These are phyloP conservation scores for Sphinx pinastri DNA, from an alignment of 2,888 invertebrate species.

Conservation along the genomic window DNA sequence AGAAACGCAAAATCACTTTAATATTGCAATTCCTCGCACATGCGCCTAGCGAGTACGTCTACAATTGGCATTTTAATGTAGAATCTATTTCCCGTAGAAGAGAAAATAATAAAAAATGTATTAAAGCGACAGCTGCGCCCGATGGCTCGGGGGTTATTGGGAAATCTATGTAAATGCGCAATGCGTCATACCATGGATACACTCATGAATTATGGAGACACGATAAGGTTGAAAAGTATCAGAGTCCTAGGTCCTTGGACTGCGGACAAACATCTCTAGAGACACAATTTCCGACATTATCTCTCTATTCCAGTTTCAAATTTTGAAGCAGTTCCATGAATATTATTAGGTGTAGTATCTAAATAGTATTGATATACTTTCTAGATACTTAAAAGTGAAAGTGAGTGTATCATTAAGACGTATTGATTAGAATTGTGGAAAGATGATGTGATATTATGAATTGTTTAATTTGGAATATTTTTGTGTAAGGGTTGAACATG, in stretches of 20 bases:
- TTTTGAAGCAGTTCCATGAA: too few relatives aligned
- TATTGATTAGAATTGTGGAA: too few relatives aligned
- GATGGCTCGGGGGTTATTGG: conserved; percentile 52
- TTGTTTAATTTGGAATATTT: too few relatives aligned
- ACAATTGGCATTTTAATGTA: conserved; percentile 39
- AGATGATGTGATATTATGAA: too few relatives aligned
- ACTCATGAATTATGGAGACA: conserved; percentile 71
- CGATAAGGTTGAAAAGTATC: background rate
- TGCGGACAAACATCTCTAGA: background rate
- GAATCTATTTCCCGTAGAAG: conserved; percentile 52
- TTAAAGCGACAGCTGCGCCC: conserved; percentile 64
- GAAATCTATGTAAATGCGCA: conserved; percentile 74
- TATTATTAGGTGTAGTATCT: too few relatives aligned
- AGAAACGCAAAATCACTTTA: background rate
- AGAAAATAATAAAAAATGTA: conserved; percentile 68
- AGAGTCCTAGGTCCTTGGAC: background rate
- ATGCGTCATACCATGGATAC: conserved; percentile 64
- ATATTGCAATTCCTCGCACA: conserved; percentile 6
- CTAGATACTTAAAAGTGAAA: too few relatives aligned
- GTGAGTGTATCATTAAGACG: too few relatives aligned
- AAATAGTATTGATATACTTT: too few relatives aligned
- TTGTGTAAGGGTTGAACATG: too few relatives aligned
- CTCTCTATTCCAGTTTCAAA: too few relatives aligned
- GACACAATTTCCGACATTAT: too few relatives aligned
- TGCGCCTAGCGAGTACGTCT: conserved; percentile 27